Base-by-base conservation (phyloP, 2,888 invertebrate species). In the Tolmerus cingulatus region DNA sequence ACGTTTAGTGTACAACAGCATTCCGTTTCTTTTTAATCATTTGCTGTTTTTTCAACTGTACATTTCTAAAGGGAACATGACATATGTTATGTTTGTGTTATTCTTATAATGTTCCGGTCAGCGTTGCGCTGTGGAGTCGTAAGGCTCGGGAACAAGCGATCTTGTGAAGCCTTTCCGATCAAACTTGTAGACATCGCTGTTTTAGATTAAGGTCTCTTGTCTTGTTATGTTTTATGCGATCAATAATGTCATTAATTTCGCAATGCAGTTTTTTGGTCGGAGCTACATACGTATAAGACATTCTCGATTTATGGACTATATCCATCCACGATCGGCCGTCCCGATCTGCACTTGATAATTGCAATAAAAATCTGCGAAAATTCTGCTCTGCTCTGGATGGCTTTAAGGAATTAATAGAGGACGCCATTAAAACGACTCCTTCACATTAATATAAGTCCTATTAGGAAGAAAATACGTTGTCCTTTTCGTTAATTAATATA, bases 231-330 rank as follows among this genome's bases (percentile, higher is more conserved):
- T 86, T 86, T 86, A 86, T 86, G 86, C 77, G 86, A 86, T 86
- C 86, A 79, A 86, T 86, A 86, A 86, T 86, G 86, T 86, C 86
- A 86, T 86, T 86, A 79, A 86, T 86, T 86, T 86, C 40, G 37
- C 66, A 66, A 86, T 79, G 86, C 40, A 85, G 74, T 85, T 85
- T 85, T 85, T 85, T 85, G 43, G 43, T 85, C 30, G 27, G 46
- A 30, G 74, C 43, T 85, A 85, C 85, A 85, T 85, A 82, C 74
- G 85, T 43, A 51, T 85, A 85, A n/a, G 85, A 85, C 85, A 74
- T 74, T 9, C 30, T 85, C 43, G 51, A 85, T 85, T 85, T 85
- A 85, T 85, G 74, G 85, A 85, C 85, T 85, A 74, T 85, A 85
- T 85, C 85, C 85, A 74, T 85, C 85, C 74, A 85, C 85, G 74